Evolutionary conservation across 2,888 invertebrate genomes (phyloP), one percentile per base, ranked within the genome.

Genomic region (Ferrisia virgata): DNA sequence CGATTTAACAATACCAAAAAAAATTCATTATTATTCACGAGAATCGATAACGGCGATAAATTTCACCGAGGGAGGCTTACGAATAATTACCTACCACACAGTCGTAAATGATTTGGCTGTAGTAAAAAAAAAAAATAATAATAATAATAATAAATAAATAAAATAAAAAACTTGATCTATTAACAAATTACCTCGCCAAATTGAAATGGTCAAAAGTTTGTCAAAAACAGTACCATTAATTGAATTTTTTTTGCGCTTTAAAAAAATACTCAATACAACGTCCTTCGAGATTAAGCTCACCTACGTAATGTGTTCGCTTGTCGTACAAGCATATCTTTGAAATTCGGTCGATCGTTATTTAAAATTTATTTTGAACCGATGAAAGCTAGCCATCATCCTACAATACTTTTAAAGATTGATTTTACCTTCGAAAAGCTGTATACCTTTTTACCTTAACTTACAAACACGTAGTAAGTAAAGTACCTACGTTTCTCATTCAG

Each of bases 91-190:
- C 64, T 64, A 64, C 64, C 64, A 64, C 64, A 28, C 64, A 64
- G 2, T 13, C 13, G 28, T 64, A 64, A 64, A n/a, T 64, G 64
- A 64, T 64, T 28, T 28, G 5, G 4, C 15, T 1, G 28, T 28
- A 6, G 15, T 4, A 8, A 64, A 64, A 64, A 64, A n/a, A n/a
- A n/a, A n/a, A n/a, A n/a, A n/a, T n/a, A n/a, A n/a, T n/a, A n/a
- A n/a, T n/a, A n/a, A n/a, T n/a, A n/a, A n/a, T n/a, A n/a, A n/a
- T n/a, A n/a, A n/a, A n/a, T n/a, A n/a, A n/a, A n/a, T n/a, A n/a
- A n/a, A n/a, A n/a, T n/a, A n/a, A n/a, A n/a, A n/a, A n/a, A n/a
- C 64, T 64, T 28, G 64, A 64, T 64, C 64, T 64, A 64, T 64
- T 15, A 64, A 64, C 2, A 64, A 64, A 28, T 64, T 15, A 28